Base-by-base conservation (phyloP, 2,113 vertebrate genomes). In the Brachirus orientalis region DNA sequence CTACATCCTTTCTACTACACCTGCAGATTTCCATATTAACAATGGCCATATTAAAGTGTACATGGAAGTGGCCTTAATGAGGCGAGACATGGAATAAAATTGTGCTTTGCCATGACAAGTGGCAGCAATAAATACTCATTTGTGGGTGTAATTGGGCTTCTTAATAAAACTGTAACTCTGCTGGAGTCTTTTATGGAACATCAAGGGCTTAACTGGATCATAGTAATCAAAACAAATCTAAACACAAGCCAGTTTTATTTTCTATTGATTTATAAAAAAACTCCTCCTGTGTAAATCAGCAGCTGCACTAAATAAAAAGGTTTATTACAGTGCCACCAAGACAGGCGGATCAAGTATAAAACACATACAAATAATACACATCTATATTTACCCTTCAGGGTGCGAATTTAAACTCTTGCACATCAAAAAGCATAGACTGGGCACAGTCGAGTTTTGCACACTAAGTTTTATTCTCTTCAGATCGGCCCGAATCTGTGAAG, bases 61-160 rank as follows among this genome's bases (percentile, higher is more conserved):
- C 50, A n/a, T 37, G 35, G 14, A 75, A 66, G 43, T 69, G 13
- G 51, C 43, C 51, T 60, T 77, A 80, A 84, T 83, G 72, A 80
- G 75, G 51, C 60, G n/a, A 64, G 41, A 61, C 63, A 69, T 47
- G 46, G 14, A 68, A 67, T 62, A 53, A 67, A 83, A 69, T 38
- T 0, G 10, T 63, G 50, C 51, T 75, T 80, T 57, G 66, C 46
- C 11, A 52, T 62, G 46, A 77, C 55, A 36, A 10, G 69, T 69
- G 46, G 56, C 33, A 43, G 84, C 44, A 35, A 54, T 83, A 66
- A 83, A 65, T 22, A 47, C 7, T 4, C 19, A 36, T 38, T 52
- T 66, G 54, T 43, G 54, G 35, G 55, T 69, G 43, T 60, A 77
- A 80, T 54, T 62, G 52, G 60, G 45, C 53, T 46, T 70, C 74